A percentile compares a stretch with the other conserved stretches of the same genome.
These are phyloP conservation scores for Drosophila niveifrons DNA, from an alignment of 2,888 invertebrate genomes.

Conservation along the genomic window DNA sequence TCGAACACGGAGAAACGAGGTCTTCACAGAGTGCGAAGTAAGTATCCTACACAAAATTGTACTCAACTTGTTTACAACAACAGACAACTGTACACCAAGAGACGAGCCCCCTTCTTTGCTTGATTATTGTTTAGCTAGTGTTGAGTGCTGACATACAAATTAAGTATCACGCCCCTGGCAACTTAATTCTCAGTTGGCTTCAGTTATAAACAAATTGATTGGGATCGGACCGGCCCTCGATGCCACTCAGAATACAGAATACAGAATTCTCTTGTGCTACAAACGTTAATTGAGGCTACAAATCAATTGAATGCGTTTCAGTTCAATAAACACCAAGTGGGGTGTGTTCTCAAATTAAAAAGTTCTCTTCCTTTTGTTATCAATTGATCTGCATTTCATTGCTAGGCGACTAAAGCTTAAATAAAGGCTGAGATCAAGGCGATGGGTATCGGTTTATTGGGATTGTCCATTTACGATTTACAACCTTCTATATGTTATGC, in stretches of 20 bases:
- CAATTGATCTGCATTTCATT: neutral
- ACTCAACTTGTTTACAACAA: slow-evolving; percentile 6
- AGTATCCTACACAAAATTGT: slow-evolving; percentile 54
- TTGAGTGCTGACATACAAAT: slow-evolving; percentile 24
- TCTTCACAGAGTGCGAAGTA: slow-evolving; percentile 80
- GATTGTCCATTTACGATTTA: too few species aligned
- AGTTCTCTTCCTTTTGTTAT: slow-evolving; percentile 5
- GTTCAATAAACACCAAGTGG: slow-evolving; percentile 27
- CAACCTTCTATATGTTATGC: too few species aligned
- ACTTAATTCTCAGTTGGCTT: slow-evolving; percentile 25
- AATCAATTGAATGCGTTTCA: slow-evolving; percentile 62
- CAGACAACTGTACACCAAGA: slow-evolving; percentile 25
- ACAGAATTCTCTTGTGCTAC: slow-evolving; percentile 29
- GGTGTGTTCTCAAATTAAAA: slow-evolving; percentile 21
- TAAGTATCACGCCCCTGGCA: slow-evolving; percentile 36
- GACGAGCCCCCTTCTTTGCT: slow-evolving; percentile 51
- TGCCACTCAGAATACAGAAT: slow-evolving; percentile 13
- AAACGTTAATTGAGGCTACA: slow-evolving; percentile 65
- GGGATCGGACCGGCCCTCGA: slow-evolving; percentile 34
- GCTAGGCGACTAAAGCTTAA: neutral
- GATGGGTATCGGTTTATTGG: too few species aligned
- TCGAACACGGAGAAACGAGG: slow-evolving; percentile 83
- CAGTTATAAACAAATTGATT: slow-evolving; percentile 62
- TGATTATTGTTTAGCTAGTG: neutral
- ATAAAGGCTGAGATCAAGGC: neutral